Conservation (phyloP, 2,888 invertebrate genomes). For the Macrosoma leucophasiata region DNA sequence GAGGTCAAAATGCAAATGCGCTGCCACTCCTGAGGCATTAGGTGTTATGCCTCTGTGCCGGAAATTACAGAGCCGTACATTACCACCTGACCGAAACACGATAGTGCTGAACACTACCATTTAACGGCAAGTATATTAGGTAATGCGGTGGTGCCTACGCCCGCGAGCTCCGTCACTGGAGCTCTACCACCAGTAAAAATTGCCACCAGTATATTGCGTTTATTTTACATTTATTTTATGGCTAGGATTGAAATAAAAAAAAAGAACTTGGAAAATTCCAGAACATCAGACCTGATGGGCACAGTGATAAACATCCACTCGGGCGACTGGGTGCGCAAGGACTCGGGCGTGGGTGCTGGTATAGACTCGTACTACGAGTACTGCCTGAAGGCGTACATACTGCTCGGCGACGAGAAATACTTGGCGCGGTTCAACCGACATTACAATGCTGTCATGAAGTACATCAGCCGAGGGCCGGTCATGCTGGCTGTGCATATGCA, state of each 20-base stretch:
- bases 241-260: background rate
- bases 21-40: too few relatives aligned
- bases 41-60: too few relatives aligned
- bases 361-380: constrained; percentile 99
- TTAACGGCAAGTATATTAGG: too few relatives aligned
- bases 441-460: constrained; percentile 97
- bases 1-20: too few relatives aligned
- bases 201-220: too few relatives aligned
- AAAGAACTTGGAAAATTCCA: constrained; percentile 33
- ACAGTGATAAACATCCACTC: constrained; percentile 98
- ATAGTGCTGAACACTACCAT: too few relatives aligned
- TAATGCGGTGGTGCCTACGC: too few relatives aligned
- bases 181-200: too few relatives aligned
- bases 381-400: constrained; percentile 96
- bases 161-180: too few relatives aligned
- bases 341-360: constrained; percentile 98
- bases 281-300: constrained; percentile 92
- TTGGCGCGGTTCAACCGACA: constrained; percentile 95
- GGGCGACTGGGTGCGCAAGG: constrained; percentile 97
- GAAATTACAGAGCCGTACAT: too few relatives aligned
- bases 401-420: constrained; percentile 95
- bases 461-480: constrained; percentile 96
- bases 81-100: too few relatives aligned
- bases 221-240: background rate
- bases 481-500: constrained; percentile 98